phyloP scores from a whole-genome alignment of 2,797 vertebrate species.

The Siniperca scherzeri region DNA sequence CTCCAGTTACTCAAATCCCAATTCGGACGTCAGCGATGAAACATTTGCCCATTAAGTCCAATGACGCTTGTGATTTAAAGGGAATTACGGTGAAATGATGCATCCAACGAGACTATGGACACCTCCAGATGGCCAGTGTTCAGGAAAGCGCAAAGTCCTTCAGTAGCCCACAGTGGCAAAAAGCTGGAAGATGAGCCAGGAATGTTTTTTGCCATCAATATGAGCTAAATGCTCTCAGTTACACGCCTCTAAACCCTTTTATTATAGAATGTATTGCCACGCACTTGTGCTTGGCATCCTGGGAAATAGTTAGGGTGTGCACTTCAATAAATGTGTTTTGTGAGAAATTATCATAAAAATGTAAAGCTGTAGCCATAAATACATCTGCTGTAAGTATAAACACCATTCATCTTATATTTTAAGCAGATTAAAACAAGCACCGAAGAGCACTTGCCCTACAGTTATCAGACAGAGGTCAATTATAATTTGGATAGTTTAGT shows the following conservation, averaged over 20 bases:
- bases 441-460: slow-evolving; percentile 22
- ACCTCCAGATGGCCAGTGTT: slow-evolving; percentile 86
- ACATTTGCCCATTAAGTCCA: slow-evolving; percentile 87
- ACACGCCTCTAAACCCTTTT: slow-evolving; percentile 74
- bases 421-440: slow-evolving; percentile 19
- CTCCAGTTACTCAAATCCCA: slow-evolving; percentile 82
- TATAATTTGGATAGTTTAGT: slow-evolving; percentile 28
- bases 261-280: slow-evolving; percentile 55
- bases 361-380: slow-evolving; percentile 39
- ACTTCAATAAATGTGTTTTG: slow-evolving; percentile 54
- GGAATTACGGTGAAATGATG: slow-evolving; percentile 86
- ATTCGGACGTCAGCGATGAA: slow-evolving; percentile 79
- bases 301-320: slow-evolving; percentile 48
- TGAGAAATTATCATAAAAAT: slow-evolving; percentile 55
- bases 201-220: slow-evolving; percentile 62
- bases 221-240: slow-evolving; percentile 69
- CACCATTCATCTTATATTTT: slow-evolving; percentile 14
- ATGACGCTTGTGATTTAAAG: slow-evolving; percentile 86
- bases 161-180: slow-evolving; percentile 54
- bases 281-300: slow-evolving; percentile 38
- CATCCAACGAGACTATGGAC: slow-evolving; percentile 78
- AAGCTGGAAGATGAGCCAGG: slow-evolving; percentile 63
- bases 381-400: slow-evolving; percentile 33
- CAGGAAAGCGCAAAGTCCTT: slow-evolving; percentile 77
- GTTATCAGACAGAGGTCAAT: slow-evolving; percentile 29